Evolutionary conservation across 2,113 vertebrate species (phyloP).

Genomic region (Prochilodus magdalenae): DNA sequence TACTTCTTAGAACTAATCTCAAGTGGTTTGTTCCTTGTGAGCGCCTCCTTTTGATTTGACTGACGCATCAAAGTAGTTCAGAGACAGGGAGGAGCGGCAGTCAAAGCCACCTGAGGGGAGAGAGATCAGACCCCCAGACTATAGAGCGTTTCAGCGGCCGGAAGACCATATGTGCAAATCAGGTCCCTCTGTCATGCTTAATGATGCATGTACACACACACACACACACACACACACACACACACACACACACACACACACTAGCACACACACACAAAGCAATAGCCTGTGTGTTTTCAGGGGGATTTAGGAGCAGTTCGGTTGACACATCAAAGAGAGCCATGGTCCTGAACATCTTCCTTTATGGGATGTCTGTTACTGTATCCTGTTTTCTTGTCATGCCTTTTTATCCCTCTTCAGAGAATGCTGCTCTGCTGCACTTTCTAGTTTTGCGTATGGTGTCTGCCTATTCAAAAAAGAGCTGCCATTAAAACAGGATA

Average conservation of each 20-base stretch:
- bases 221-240: conserved; percentile 22
- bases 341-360: conserved; percentile 54
- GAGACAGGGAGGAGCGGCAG: conserved; percentile 45
- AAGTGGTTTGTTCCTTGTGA: conserved; percentile 37
- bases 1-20: conserved; percentile 33
- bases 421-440: conserved; percentile 3
- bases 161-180: conserved; percentile 59
- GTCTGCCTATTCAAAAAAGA: neutral
- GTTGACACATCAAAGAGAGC: conserved; percentile 58
- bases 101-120: conserved; percentile 64
- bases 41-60: conserved; percentile 44
- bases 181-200: conserved; percentile 58
- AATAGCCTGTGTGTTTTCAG: conserved; percentile 49
- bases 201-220: conserved; percentile 36
- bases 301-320: conserved; percentile 46
- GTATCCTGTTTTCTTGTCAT: conserved; percentile 55
- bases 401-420: conserved; percentile 50
- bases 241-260: conserved; percentile 10
- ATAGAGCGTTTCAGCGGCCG: conserved; percentile 42
- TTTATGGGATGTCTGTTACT: conserved; percentile 53
- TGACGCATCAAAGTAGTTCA: conserved; percentile 63
- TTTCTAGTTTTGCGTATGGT: neutral
- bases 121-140: conserved; percentile 40
- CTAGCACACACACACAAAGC: no score
- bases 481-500: no score